Base-by-base conservation (phyloP, 1,140 invertebrate genomes). In the Bombyx mandarina region DNA sequence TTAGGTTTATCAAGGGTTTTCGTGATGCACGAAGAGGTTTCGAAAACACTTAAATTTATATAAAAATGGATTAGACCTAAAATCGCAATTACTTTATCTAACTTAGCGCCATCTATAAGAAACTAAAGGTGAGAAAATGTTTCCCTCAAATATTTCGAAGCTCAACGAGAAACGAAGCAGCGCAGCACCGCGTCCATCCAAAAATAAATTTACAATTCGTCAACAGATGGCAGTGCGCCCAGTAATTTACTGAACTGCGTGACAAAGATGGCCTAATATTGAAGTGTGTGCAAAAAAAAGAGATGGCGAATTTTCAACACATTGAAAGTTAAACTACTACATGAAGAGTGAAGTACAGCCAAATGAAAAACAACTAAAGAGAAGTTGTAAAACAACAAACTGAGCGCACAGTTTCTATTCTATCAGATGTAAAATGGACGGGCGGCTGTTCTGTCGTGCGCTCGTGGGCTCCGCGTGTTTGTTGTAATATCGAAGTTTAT, bases 351-450 rank as follows among this genome's bases (percentile, higher is more conserved):
- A 67, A 69, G 61, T 73, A 75, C 26, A 35, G 26, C 75, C 77
- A 65, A 63, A 76, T 78, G 76, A 73, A 77, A 78, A 74, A 86
- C 80, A 88, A 81, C 83, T 84, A 85, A 86, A 85, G 82, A 84
- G 82, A 84, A 88, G 82, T 86, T 86, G 85, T 87, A 83, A 86
- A 86, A 87, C 87, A 87, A 88, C 85, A 83, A 86, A 80, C 74
- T 75, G 77, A 75, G 69, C 71, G 75, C 69, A 71, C 71, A 53
- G 70, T 66, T 73, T 75, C 57, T 67, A 82, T 88, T 84, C 84
- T 86, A 86, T 88, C 84, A 88, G 83, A 86, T 86, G 87, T 86
- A 84, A 87, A 86, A 88, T 86, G 87, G 80, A 82, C 82, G 87
- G 71, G 82, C 75, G 79, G 83, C 75, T 73, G 87, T 82, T 79